These are phyloP conservation scores for Cardiocondyla obscurior DNA, from an alignment of 1,140 invertebrate species.

Conservation along the genomic window DNA sequence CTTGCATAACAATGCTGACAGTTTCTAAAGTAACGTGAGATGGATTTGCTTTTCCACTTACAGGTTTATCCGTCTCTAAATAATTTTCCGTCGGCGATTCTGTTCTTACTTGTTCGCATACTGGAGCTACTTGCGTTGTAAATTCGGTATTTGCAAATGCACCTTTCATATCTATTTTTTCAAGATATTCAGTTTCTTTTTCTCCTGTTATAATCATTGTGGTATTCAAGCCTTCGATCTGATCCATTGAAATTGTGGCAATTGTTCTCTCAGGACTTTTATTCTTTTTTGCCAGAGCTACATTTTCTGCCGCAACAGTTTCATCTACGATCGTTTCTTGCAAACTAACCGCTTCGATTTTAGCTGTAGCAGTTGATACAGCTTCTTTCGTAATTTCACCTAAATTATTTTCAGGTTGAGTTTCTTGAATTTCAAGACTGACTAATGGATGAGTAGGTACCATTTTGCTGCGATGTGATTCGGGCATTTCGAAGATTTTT, in stretches of 20 bases:
- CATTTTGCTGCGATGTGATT: conserved; percentile 84
- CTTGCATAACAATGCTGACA: conserved; percentile 83
- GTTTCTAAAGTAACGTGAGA: conserved; percentile 83
- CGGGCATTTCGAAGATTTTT: conserved; percentile 83
- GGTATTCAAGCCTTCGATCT: conserved; percentile 84
- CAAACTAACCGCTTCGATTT: conserved; percentile 79
- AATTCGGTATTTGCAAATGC: conserved; percentile 82
- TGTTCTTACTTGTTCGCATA: conserved; percentile 83
- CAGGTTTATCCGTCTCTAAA: conserved; percentile 77
- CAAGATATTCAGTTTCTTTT: conserved; percentile 80
- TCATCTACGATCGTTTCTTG: conserved; percentile 85
- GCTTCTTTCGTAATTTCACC: conserved; percentile 80
- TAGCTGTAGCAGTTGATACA: conserved; percentile 80
- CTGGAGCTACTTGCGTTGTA: conserved; percentile 82
- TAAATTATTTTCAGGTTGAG: conserved; percentile 83
- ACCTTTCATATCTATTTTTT: conserved; percentile 75
- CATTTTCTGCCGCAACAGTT: conserved; percentile 83
- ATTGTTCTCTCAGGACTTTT: conserved; percentile 79
- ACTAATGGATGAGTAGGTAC: conserved; percentile 84
- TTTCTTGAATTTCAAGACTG: conserved; percentile 86
- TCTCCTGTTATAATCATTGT: conserved; percentile 83
- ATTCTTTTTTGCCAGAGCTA: conserved; percentile 72
- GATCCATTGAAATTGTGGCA: conserved; percentile 82
- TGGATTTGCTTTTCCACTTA: conserved; percentile 80
- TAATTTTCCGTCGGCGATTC: conserved; percentile 82